phyloP scores from a whole-genome alignment of 2,797 vertebrate genomes.

The Otus scops region DNA sequence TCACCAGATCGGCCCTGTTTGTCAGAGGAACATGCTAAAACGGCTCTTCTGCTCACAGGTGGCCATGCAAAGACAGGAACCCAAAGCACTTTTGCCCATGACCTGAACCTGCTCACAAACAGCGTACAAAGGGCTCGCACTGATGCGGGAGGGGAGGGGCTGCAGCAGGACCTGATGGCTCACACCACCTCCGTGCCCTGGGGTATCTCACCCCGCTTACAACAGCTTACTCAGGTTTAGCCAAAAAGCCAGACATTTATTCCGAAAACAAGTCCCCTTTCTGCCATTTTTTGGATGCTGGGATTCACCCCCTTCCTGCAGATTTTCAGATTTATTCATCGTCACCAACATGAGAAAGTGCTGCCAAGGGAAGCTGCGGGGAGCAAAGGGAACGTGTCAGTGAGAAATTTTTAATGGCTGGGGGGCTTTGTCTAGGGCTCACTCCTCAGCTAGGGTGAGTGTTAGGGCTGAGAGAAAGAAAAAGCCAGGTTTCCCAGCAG shows the following conservation, averaged over 20 bases:
- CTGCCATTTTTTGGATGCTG: neutral
- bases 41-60: neutral
- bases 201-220: no score
- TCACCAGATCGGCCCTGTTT: neutral
- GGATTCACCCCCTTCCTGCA: neutral
- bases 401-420: neutral
- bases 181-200: neutral
- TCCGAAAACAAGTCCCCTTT: neutral
- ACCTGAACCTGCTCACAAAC: no score
- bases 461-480: neutral
- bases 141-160: no score
- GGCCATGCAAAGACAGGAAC: neutral
- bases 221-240: neutral
- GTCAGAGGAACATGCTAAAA: neutral
- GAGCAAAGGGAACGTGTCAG: neutral
- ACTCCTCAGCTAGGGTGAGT: no score
- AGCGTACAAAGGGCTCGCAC: no score
- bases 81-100: no score
- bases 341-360: neutral
- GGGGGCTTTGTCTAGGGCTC: neutral
- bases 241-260: neutral
- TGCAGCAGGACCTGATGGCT: no score
- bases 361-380: neutral
- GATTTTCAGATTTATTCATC: neutral
- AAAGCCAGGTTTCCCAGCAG: neutral